phyloP scores from a whole-genome alignment of 2,888 invertebrate genomes.

The Drosophila diplacantha region DNA sequence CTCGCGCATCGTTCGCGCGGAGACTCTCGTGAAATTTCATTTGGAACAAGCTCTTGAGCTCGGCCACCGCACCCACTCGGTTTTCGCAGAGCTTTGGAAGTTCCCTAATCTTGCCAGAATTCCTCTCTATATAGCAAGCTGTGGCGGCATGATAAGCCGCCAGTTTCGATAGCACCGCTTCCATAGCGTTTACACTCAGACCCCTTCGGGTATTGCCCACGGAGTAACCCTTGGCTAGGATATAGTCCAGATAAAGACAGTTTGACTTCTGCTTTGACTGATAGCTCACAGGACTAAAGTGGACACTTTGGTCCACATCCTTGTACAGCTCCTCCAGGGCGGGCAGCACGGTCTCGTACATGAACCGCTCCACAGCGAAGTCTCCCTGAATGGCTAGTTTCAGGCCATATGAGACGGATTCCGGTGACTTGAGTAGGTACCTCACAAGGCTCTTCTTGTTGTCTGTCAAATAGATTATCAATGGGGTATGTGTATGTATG shows the following conservation, averaged over 20 bases:
- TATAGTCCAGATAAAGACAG: conserved; percentile 63
- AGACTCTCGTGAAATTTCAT: conserved; percentile 54
- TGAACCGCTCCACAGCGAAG: conserved; percentile 55
- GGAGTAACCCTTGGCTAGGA: conserved; percentile 54
- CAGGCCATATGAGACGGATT: neutral
- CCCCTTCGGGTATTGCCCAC: conserved; percentile 59
- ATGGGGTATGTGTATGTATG: neutral
- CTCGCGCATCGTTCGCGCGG: conserved; percentile 40
- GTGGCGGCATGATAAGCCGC: conserved; percentile 74
- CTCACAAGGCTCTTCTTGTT: conserved; percentile 39
- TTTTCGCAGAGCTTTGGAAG: conserved; percentile 17
- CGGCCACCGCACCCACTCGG: conserved; percentile 1
- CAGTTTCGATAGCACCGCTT: conserved; percentile 60
- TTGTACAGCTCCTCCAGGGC: conserved; percentile 62
- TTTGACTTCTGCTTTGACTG: conserved; percentile 20
- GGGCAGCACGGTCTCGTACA: conserved; percentile 60
- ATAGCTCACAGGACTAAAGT: conserved; percentile 52
- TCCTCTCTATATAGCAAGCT: conserved; percentile 48
- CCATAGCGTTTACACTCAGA: conserved; percentile 54
- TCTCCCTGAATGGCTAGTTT: conserved; percentile 36
- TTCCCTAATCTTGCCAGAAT: conserved; percentile 22
- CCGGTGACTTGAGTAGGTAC: conserved; percentile 52
- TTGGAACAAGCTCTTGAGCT: conserved; percentile 34
- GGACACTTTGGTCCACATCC: conserved; percentile 37
- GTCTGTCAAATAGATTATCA: conserved; percentile 23